phyloP scores from a whole-genome alignment of 2,888 invertebrate species.

The Archips xylosteana region DNA sequence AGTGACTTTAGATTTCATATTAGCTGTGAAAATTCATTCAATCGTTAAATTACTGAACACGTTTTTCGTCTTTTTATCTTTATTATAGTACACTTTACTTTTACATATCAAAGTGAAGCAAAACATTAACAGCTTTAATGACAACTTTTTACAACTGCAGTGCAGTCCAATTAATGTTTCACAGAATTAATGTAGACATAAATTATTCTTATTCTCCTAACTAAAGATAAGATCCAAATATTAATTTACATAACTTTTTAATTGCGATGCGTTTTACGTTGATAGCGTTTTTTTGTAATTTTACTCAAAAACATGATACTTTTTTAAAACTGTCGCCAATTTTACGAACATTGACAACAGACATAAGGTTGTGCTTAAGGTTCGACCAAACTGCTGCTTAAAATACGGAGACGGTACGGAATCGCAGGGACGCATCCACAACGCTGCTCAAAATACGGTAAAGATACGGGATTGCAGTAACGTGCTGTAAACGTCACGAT shows the following conservation, averaged over 20 bases:
- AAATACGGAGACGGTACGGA: no score
- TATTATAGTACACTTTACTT: constrained; percentile 8
- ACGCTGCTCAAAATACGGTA: no score
- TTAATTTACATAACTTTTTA: neutral
- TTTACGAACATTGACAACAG: no score
- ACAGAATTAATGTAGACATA: constrained; percentile 26
- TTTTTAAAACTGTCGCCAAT: no score
- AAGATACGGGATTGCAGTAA: no score
- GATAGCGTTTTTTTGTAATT: no score
- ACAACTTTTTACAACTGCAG: constrained; percentile 28
- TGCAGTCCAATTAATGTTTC: constrained; percentile 19
- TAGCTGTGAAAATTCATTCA: neutral
- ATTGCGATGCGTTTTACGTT: neutral
- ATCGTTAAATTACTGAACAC: neutral
- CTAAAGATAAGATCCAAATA: constrained; percentile 12
- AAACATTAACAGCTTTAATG: constrained; percentile 31
- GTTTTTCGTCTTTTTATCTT: neutral
- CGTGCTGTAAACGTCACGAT: no score
- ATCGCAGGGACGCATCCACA: no score
- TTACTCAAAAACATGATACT: no score
- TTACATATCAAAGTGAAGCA: constrained; percentile 24
- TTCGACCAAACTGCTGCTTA: no score
- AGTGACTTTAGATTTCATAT: neutral
- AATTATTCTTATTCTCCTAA: neutral
- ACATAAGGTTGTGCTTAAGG: no score